These are phyloP conservation scores for Isichthys henryi DNA, from an alignment of 2,113 vertebrate species.

Conservation along the genomic window DNA sequence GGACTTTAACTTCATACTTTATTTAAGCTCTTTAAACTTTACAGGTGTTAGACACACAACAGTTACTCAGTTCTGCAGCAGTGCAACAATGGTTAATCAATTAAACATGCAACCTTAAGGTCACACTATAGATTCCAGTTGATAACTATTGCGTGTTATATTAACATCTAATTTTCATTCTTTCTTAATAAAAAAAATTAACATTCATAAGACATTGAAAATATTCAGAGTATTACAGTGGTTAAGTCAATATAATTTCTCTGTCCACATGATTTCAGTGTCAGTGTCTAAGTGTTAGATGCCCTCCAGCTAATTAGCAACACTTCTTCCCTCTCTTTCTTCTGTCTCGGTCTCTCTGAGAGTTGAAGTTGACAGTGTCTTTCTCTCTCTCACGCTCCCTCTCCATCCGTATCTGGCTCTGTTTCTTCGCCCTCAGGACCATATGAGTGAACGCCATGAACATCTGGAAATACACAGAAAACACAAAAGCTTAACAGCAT, in stretches of 20 bases:
- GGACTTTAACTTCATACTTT: background rate
- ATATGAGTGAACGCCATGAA: constrained; percentile 72
- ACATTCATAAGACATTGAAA: constrained; percentile 3
- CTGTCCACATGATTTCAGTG: constrained; percentile 32
- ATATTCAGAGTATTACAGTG: constrained; percentile 36
- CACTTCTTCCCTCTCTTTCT: constrained; percentile 70
- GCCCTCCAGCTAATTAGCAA: constrained; percentile 48
- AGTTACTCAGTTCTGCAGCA: background rate
- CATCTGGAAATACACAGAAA: constrained; percentile 54
- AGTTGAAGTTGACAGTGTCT: constrained; percentile 69
- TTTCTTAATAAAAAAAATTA: background rate
- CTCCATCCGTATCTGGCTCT: constrained; percentile 62
- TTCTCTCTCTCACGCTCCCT: constrained; percentile 60
- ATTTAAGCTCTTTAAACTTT: constrained; percentile 11
- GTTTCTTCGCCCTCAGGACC: constrained; percentile 69
- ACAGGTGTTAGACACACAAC: background rate
- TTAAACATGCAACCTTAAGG: constrained; percentile 1
- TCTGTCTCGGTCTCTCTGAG: constrained; percentile 62
- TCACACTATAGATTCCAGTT: constrained; percentile 6
- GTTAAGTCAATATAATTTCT: constrained; percentile 24
- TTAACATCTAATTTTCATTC: constrained; percentile 8
- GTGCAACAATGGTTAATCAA: background rate
- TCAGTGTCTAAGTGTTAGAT: constrained; percentile 26
- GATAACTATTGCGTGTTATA: constrained; percentile 1
- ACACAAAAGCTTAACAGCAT: background rate